Conservation (phyloP, 2,888 invertebrate genomes). For the Eilema sororculum region DNA sequence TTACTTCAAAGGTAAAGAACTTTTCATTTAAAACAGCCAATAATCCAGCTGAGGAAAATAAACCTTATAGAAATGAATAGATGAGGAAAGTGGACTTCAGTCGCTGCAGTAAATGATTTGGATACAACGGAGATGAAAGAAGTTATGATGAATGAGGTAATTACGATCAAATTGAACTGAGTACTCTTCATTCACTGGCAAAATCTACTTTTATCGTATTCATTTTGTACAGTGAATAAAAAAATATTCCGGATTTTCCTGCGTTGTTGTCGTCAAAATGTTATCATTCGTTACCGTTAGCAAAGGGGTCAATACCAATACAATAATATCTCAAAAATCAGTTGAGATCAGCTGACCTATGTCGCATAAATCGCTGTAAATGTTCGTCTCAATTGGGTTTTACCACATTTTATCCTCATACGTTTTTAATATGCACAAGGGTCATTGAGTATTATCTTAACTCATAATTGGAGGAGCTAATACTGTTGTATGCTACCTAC, state of each 20-base stretch:
- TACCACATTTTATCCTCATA: slow-evolving; percentile 1
- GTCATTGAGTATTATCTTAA: neutral
- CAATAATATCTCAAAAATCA: neutral
- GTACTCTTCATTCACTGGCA: no score
- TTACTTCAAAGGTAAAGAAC: no score
- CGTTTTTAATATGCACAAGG: neutral
- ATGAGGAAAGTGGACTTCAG: no score
- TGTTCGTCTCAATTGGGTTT: neutral
- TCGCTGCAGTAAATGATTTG: no score
- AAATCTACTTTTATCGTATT: no score
- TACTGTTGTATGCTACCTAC: neutral
- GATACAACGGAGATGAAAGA: no score
- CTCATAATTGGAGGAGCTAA: neutral
- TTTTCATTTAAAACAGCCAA: no score
- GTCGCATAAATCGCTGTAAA: neutral
- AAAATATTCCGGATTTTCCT: neutral
- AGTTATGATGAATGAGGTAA: no score
- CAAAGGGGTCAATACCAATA: slow-evolving; percentile 3
- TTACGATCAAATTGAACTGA: no score
- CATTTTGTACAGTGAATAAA: no score
- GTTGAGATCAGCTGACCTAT: neutral
- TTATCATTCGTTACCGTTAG: neutral
- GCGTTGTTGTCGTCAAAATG: neutral
- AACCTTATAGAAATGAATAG: no score
- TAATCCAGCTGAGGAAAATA: no score